Conservation (phyloP, 2,113 vertebrate genomes). For the Mesitornis unicolor region DNA sequence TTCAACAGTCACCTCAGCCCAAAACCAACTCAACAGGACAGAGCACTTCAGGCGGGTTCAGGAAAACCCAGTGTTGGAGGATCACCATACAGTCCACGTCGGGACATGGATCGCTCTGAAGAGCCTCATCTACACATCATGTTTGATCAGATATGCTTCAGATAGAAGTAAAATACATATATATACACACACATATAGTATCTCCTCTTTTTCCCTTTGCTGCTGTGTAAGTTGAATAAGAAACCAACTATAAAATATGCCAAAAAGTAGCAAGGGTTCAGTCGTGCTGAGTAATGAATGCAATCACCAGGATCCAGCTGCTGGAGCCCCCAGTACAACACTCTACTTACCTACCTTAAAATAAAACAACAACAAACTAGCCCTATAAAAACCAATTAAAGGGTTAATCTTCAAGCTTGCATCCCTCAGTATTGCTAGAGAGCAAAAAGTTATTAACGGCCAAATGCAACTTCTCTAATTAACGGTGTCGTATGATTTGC, state of each 20-base stretch:
- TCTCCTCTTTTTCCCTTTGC: background rate
- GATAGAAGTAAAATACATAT: accelerated
- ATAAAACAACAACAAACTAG: background rate
- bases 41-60: background rate
- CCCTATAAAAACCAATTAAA: background rate
- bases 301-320: background rate
- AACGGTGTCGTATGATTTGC: background rate
- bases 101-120: accelerated
- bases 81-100: too few relatives aligned
- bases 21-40: background rate
- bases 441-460: background rate
- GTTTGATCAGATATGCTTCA: background rate
- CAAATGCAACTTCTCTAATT: background rate
- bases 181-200: too few relatives aligned
- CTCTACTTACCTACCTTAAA: background rate
- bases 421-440: background rate
- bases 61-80: background rate
- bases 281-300: background rate
- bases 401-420: background rate
- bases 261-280: background rate
- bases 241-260: accelerated
- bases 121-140: accelerated
- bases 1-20: background rate
- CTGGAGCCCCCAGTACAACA: accelerated
- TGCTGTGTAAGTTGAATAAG: background rate